Conservation (phyloP, 2,797 vertebrate genomes). For the Ispidina lecontei region DNA sequence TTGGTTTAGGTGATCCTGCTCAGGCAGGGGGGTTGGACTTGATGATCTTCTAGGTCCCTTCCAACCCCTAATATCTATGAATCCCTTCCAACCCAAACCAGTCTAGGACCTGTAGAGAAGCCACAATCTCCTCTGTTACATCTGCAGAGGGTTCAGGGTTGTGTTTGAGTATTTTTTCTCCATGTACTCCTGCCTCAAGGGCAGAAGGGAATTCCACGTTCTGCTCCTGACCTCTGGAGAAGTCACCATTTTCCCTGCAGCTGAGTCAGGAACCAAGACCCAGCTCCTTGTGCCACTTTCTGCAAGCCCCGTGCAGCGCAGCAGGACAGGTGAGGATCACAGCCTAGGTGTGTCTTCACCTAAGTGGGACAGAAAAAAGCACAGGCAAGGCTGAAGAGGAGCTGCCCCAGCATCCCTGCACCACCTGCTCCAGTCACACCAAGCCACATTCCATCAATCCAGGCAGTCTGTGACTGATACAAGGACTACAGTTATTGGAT, state of each 20-base stretch:
- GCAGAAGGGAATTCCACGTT: constrained; percentile 10
- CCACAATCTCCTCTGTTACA: neutral
- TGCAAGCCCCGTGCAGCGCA: neutral
- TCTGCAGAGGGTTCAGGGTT: neutral
- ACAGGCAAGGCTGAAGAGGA: neutral
- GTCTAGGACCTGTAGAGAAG: neutral
- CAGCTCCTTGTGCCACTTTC: constrained; percentile 27
- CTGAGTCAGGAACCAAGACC: neutral
- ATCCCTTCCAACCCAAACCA: neutral
- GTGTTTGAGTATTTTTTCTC: neutral
- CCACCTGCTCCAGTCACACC: constrained; percentile 30
- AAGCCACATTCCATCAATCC: constrained; percentile 20
- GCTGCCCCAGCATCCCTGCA: neutral
- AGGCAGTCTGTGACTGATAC: neutral
- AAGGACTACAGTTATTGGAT: neutral
- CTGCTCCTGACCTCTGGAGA: neutral
- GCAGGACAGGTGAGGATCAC: neutral
- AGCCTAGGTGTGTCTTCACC: neutral
- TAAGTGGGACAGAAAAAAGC: neutral
- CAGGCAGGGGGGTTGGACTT: neutral
- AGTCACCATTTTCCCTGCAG: constrained; percentile 6
- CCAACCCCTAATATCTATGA: too few relatives aligned
- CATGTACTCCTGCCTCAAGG: neutral
- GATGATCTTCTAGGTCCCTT: neutral
- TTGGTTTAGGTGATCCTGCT: too few relatives aligned